phyloP scores from a whole-genome alignment of 2,888 invertebrate species.

The Prosapia bicincta region DNA sequence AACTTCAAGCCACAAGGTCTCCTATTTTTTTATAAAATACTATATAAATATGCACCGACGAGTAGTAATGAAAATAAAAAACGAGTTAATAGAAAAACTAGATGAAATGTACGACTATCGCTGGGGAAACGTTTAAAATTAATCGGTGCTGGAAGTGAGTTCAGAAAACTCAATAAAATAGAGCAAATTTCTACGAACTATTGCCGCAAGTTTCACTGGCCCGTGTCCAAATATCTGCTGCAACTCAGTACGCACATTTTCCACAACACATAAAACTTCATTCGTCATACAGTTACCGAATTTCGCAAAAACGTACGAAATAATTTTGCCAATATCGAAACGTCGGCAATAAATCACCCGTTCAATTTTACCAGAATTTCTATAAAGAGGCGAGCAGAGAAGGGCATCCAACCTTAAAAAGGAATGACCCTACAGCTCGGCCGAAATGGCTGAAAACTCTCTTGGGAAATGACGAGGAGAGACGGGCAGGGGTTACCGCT shows the following conservation, averaged over 20 bases:
- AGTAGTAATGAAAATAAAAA: too few species aligned
- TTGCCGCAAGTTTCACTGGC: background rate
- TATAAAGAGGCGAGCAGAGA: background rate
- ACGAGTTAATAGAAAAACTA: too few species aligned
- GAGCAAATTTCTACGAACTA: too few species aligned
- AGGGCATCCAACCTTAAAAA: background rate
- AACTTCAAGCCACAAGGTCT: too few species aligned
- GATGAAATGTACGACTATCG: too few species aligned
- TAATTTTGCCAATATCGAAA: background rate
- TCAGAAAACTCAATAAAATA: too few species aligned
- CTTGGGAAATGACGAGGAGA: background rate
- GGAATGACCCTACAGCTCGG: background rate
- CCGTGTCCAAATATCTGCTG: background rate
- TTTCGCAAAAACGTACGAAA: background rate
- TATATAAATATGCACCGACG: too few species aligned
- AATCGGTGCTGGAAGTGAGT: too few species aligned
- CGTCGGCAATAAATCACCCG: background rate
- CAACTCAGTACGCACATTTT: background rate
- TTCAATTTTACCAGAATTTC: background rate
- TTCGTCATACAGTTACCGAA: background rate
- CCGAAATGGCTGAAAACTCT: background rate
- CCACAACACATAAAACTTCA: background rate
- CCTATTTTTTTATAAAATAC: too few species aligned
- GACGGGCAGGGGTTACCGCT: background rate
- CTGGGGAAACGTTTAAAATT: too few species aligned